These are phyloP conservation scores for Habropoda laboriosa DNA, from an alignment of 1,140 invertebrate species.

Conservation along the genomic window DNA sequence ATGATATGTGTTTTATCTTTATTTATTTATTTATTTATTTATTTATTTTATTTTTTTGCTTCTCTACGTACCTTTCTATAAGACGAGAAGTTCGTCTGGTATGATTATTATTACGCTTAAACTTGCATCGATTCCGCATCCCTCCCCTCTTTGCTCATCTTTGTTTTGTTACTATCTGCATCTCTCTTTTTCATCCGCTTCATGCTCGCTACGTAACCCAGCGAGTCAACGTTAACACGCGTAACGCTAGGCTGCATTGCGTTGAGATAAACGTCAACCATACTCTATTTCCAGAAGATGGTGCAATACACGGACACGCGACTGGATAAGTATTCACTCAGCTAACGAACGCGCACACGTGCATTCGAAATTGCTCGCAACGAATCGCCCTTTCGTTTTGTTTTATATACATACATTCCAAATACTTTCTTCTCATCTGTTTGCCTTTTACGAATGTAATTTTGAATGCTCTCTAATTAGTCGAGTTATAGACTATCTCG, in stretches of 20 bases:
- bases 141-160: not conserved
- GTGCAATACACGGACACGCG: constrained; percentile 25
- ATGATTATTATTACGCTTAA: constrained; percentile 36
- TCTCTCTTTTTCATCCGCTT: constrained; percentile 3
- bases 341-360: not conserved
- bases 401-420: accelerated
- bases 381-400: not conserved
- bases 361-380: not conserved
- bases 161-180: not conserved
- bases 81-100: not conserved
- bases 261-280: constrained; percentile 14
- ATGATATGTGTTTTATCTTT: not conserved
- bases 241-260: not conserved
- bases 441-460: not conserved
- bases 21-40: constrained; percentile 10
- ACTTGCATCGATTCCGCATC: constrained; percentile 47
- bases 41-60: not conserved
- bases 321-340: constrained; percentile 19
- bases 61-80: not conserved
- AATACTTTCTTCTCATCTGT: not conserved
- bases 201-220: not conserved
- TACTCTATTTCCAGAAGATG: constrained; percentile 48
- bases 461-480: not conserved
- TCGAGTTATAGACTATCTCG: not conserved
- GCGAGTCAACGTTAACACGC: constrained; percentile 24